Evolutionary conservation across 92 coral and sea anemone genomes (phyloP).

Genomic region (Zoanthus sociatus): DNA sequence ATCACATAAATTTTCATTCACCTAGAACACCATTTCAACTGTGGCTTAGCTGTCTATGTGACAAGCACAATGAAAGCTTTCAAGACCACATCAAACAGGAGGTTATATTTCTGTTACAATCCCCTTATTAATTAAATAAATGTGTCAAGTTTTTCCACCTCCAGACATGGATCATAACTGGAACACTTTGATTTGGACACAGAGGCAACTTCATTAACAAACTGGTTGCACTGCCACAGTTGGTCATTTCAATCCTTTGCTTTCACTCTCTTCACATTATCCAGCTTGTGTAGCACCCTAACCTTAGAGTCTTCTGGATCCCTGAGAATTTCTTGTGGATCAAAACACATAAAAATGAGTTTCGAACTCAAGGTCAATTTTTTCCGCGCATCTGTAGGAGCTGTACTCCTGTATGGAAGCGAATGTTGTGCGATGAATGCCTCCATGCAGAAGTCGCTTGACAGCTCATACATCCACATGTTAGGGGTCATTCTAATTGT

Average conservation of each 20-base stretch:
- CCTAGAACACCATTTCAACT: constrained; percentile 4
- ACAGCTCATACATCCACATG: too few species aligned
- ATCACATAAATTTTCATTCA: not conserved
- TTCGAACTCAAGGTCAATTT: constrained; percentile 8
- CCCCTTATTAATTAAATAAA: not conserved
- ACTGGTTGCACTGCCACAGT: constrained; percentile 13
- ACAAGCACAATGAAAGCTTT: constrained; percentile 14
- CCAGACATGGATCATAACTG: not conserved
- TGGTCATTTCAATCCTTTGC: constrained; percentile 18
- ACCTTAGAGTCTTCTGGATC: constrained; percentile 23
- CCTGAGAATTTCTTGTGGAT: constrained; percentile 29
- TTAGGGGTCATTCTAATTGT: too few species aligned
- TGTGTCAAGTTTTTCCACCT: constrained; percentile 13
- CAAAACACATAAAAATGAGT: constrained; percentile 20
- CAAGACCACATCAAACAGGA: constrained; percentile 2
- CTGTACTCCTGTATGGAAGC: too few species aligned
- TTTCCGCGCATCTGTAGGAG: not conserved
- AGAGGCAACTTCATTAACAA: constrained; percentile 1
- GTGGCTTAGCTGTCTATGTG: constrained; percentile 3
- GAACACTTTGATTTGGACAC: constrained; percentile 7
- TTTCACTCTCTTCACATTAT: constrained; percentile 30
- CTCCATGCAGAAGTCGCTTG: too few species aligned
- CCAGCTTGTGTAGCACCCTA: constrained; percentile 17
- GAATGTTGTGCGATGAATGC: too few species aligned
- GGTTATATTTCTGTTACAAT: not conserved